Conservation (phyloP, 2,888 invertebrate species). For the Auanema sp. region DNA sequence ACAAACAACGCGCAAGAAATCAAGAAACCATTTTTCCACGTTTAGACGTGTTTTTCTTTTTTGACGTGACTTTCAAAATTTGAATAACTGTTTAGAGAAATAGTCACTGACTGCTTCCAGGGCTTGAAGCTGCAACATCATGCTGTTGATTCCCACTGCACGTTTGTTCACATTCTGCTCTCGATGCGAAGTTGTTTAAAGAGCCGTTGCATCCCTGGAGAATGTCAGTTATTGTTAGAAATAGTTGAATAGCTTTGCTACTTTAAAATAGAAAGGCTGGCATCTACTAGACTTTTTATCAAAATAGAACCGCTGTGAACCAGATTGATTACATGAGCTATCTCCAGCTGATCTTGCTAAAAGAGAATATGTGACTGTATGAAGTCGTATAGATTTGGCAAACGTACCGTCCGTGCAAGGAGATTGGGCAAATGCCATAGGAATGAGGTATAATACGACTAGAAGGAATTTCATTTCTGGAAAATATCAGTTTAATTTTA, state of each 20-base stretch:
- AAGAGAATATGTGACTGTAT: not conserved
- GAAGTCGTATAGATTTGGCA: too few species aligned
- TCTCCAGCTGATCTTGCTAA: conserved; percentile 45
- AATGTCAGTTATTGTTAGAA: not conserved
- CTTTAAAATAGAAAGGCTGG: conserved; percentile 60
- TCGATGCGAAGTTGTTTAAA: conserved; percentile 48
- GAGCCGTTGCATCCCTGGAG: conserved; percentile 56
- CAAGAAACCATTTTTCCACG: not conserved
- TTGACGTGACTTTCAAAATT: too few species aligned
- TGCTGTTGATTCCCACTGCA: conserved; percentile 5
- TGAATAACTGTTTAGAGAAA: too few species aligned
- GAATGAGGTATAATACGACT: too few species aligned
- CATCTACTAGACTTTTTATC: conserved; percentile 52
- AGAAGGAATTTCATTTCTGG: too few species aligned
- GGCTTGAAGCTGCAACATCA: too few species aligned
- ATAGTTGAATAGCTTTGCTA: not conserved
- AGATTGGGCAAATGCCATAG: too few species aligned
- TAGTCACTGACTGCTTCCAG: too few species aligned
- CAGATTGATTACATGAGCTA: conserved; percentile 41
- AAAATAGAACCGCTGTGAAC: conserved; percentile 53
- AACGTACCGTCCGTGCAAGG: too few species aligned
- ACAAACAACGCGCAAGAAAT: not conserved
- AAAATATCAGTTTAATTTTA: too few species aligned
- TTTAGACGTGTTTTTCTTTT: too few species aligned
- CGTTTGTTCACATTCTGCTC: conserved; percentile 37